phyloP scores from a whole-genome alignment of 2,888 invertebrate genomes.

The Caprella mutica region DNA sequence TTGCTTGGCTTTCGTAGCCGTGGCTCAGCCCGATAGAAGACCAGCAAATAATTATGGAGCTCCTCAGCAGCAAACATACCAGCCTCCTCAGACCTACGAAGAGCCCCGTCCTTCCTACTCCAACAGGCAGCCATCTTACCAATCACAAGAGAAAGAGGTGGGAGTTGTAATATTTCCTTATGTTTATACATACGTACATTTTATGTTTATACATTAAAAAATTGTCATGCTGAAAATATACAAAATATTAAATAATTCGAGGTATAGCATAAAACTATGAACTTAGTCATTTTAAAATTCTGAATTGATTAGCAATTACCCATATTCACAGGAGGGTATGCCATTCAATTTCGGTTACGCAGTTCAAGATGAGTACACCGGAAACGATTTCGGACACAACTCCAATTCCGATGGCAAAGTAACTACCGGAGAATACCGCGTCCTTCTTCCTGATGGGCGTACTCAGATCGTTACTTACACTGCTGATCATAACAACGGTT shows the following conservation, averaged over 20 bases:
- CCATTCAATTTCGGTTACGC: slow-evolving; percentile 13
- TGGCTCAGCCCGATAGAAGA: slow-evolving; percentile 1
- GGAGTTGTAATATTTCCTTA: too few species aligned
- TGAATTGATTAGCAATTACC: too few species aligned
- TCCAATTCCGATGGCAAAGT: slow-evolving; percentile 13
- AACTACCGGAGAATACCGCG: slow-evolving; percentile 11
- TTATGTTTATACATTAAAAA: too few species aligned
- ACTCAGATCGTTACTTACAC: slow-evolving; percentile 14
- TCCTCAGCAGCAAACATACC: slow-evolving; percentile 4
- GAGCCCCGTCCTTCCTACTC: slow-evolving; percentile 12
- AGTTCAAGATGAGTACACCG: slow-evolving; percentile 15
- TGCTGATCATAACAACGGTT: slow-evolving; percentile 12
- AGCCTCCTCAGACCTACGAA: slow-evolving; percentile 8
- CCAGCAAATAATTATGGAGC: not conserved
- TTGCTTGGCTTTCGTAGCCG: slow-evolving; percentile 1
- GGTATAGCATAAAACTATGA: too few species aligned
- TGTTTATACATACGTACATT: too few species aligned
- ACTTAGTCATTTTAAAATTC: too few species aligned
- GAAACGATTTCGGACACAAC: slow-evolving; percentile 14
- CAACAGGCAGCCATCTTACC: slow-evolving; percentile 1
- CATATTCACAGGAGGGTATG: slow-evolving; percentile 14
- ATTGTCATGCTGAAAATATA: too few species aligned
- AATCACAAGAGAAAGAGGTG: not conserved
- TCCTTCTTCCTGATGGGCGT: slow-evolving; percentile 11
- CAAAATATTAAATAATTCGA: too few species aligned